phyloP scores from a whole-genome alignment of 2,797 vertebrate species.

The Heliangelus exortis region DNA sequence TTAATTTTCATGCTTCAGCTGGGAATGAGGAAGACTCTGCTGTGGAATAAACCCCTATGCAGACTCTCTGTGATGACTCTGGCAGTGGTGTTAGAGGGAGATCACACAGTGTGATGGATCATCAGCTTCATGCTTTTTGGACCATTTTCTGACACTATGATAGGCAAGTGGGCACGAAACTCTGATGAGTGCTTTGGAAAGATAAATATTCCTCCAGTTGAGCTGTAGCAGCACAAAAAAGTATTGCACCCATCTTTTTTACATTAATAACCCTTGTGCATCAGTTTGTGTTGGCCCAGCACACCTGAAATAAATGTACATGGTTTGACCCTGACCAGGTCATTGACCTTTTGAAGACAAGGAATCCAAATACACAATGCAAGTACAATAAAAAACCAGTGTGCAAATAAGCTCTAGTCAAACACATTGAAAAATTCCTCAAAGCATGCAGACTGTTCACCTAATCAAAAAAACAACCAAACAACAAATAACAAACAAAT shows the following conservation, averaged over 20 bases:
- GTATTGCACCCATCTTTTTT: background rate
- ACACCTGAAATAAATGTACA: background rate
- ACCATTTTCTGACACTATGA: background rate
- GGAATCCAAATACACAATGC: background rate
- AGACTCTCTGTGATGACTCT: background rate
- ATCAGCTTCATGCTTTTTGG: background rate
- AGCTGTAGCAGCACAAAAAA: background rate
- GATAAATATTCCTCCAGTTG: background rate
- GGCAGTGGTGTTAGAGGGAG: background rate
- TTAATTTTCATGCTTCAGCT: background rate
- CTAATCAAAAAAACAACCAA: background rate
- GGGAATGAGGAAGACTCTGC: background rate
- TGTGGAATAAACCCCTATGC: background rate
- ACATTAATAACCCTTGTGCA: background rate
- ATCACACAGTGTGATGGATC: background rate
- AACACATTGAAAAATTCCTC: background rate
- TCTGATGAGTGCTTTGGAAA: constrained; percentile 18
- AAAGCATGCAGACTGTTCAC: background rate
- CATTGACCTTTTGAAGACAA: background rate
- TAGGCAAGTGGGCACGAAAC: constrained; percentile 19
- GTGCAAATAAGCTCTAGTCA: background rate
- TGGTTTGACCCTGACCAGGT: background rate
- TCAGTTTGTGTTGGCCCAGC: background rate
- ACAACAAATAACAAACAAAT: background rate
- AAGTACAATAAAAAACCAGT: background rate